A percentile compares a stretch with the other conserved stretches of the same genome.
These are phyloP conservation scores for Gastrophryne carolinensis DNA, from an alignment of 2,797 vertebrate species.

Conservation along the genomic window DNA sequence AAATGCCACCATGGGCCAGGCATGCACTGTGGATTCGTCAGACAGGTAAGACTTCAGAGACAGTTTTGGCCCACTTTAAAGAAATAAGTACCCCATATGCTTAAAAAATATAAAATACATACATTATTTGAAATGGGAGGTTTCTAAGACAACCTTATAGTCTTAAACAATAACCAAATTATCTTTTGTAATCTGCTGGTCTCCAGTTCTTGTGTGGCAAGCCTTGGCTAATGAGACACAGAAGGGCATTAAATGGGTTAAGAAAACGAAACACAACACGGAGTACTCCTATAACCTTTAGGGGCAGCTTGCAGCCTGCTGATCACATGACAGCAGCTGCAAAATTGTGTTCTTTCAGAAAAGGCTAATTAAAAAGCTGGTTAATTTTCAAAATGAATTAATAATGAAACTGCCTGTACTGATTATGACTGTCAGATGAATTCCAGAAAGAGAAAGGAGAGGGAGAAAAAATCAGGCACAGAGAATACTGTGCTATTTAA, in stretches of 20 bases:
- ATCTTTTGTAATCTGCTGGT: background rate
- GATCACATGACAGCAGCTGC: conserved; percentile 29
- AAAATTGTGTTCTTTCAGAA: conserved; percentile 35
- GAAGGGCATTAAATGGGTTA: conserved; percentile 4
- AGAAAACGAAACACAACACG: background rate
- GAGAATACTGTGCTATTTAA: conserved; percentile 43
- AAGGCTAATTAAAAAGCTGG: conserved; percentile 47
- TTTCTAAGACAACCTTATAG: no score
- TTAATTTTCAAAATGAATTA: conserved; percentile 51
- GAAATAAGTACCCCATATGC: no score
- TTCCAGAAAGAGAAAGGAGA: conserved; percentile 20
- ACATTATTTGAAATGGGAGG: no score
- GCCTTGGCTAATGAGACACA: background rate
- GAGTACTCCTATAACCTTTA: background rate
- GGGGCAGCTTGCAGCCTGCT: conserved; percentile 7
- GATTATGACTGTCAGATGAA: conserved; percentile 48
- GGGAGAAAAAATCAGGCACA: conserved; percentile 6
- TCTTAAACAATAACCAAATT: no score
- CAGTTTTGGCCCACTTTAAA: no score
- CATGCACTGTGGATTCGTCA: no score
- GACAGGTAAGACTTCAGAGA: no score
- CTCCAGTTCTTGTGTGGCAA: background rate
- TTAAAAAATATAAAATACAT: no score
- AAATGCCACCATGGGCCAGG: no score
- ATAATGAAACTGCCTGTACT: conserved; percentile 47